Evolutionary conservation across 2,888 invertebrate genomes (phyloP).

Genomic region (Hyalella azteca): DNA sequence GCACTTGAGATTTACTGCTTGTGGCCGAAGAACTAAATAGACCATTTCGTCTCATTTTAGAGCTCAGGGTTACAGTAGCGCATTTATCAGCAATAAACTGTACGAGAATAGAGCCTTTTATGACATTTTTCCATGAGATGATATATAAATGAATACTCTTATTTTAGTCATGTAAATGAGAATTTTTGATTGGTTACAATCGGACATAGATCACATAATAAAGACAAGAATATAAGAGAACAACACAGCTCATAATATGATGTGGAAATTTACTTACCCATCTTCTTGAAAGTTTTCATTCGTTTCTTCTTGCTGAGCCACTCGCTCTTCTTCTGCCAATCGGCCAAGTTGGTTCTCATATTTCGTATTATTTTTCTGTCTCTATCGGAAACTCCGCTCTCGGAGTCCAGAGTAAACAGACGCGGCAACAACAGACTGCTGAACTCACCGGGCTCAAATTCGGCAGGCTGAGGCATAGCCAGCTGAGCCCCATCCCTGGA

Average conservation of each 20-base stretch:
- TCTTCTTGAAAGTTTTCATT: not conserved
- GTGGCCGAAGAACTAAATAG: too few relatives aligned
- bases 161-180: too few relatives aligned
- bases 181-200: too few relatives aligned
- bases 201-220: not conserved
- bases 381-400: not conserved
- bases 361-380: not conserved
- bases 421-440: not conserved
- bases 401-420: not conserved
- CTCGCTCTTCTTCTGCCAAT: slow-evolving; percentile 22
- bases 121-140: too few relatives aligned
- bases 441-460: not conserved
- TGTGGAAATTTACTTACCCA: not conserved
- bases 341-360: not conserved
- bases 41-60: too few relatives aligned
- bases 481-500: not conserved
- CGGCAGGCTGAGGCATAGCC: not conserved
- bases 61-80: too few relatives aligned
- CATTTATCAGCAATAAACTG: too few relatives aligned
- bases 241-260: not conserved
- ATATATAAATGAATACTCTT: too few relatives aligned
- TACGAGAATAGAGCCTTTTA: too few relatives aligned
- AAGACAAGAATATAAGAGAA: not conserved
- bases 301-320: slow-evolving; percentile 15
- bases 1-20: too few relatives aligned